Conservation (phyloP, 2,888 invertebrate genomes). For the Andrena minutula region DNA sequence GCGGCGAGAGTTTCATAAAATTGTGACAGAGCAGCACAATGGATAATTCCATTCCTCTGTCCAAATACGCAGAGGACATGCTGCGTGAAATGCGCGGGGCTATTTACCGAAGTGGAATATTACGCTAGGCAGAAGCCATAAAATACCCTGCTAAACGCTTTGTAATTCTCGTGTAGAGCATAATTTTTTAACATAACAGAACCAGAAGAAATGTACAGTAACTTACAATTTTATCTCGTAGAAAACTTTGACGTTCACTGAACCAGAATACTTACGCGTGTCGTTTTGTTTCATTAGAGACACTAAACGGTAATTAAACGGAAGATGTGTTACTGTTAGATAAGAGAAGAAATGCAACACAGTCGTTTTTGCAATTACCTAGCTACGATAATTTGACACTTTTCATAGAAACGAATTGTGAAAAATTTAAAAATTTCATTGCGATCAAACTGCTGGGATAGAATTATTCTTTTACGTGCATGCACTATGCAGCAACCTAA, state of each 20-base stretch:
- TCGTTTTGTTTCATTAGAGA: no score
- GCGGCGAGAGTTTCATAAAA: conserved; percentile 32
- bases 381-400: no score
- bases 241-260: no score
- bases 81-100: conserved; percentile 57
- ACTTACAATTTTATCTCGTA: no score
- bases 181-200: not conserved
- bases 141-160: conserved; percentile 27
- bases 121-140: conserved; percentile 21
- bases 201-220: not conserved
- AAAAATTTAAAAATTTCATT: no score
- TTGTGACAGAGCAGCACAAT: conserved; percentile 13
- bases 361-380: no score
- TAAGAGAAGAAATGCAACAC: no score
- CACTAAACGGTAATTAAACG: not conserved
- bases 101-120: conserved; percentile 39
- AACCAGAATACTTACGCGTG: no score
- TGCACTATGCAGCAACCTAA: not conserved
- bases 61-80: conserved; percentile 69
- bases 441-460: no score
- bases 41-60: conserved; percentile 19
- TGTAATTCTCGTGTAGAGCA: not conserved
- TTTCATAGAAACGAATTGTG: no score
- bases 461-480: not conserved
- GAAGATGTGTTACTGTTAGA: not conserved